Evolutionary conservation across 2,888 invertebrate species (phyloP).

Genomic region (Dasysyrphus albostriatus): DNA sequence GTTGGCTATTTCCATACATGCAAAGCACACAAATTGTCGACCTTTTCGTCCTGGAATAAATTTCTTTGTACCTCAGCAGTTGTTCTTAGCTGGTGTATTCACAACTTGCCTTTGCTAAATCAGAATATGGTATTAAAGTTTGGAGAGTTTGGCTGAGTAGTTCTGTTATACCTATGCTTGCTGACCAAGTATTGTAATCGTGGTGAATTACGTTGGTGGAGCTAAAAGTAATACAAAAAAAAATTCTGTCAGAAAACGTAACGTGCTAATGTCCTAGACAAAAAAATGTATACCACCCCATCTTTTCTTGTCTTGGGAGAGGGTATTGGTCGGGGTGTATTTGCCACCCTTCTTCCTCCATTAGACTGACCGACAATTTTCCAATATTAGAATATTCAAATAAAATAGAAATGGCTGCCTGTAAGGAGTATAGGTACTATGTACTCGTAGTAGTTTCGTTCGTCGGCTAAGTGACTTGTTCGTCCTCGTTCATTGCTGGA

Average conservation of each 20-base stretch:
- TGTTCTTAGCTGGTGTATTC: not conserved
- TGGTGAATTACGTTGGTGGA: conserved; percentile 59
- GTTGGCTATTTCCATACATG: conserved; percentile 65
- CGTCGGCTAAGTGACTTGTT: conserved; percentile 36
- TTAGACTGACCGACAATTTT: conserved; percentile 73
- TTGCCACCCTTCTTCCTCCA: conserved; percentile 37
- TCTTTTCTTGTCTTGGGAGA: conserved; percentile 21
- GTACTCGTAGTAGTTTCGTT: conserved; percentile 50
- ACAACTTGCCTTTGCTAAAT: conserved; percentile 40
- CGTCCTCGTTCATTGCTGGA: conserved; percentile 52
- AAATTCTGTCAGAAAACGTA: conserved; percentile 14
- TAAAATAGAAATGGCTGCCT: conserved; percentile 75
- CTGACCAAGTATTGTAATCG: conserved; percentile 51
- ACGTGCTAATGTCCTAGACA: conserved; percentile 51
- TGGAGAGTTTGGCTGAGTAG: conserved; percentile 31
- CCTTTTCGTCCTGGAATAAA: conserved; percentile 74
- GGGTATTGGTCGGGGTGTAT: conserved; percentile 12
- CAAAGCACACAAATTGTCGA: conserved; percentile 72
- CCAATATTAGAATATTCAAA: conserved; percentile 78
- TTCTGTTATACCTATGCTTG: conserved; percentile 7
- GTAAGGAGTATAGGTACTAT: conserved; percentile 2
- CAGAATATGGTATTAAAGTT: conserved; percentile 45
- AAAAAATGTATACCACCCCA: conserved; percentile 18
- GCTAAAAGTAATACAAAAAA: conserved; percentile 7
- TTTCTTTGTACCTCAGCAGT: conserved; percentile 30